Base-by-base conservation (phyloP, 2,113 vertebrate genomes). In the Oryzias melastigma region DNA sequence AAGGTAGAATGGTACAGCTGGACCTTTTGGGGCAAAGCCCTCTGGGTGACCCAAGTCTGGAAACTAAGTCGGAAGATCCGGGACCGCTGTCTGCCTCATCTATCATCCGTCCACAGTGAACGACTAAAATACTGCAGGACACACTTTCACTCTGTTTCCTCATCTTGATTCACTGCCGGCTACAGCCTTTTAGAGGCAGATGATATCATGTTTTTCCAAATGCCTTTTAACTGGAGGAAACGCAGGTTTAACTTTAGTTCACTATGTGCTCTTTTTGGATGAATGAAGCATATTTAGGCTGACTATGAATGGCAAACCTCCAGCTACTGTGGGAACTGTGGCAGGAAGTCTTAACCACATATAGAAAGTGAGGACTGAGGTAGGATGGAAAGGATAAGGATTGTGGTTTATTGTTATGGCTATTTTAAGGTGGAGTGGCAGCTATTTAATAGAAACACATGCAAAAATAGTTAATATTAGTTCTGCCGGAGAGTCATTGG, bases 71-170 rank as follows among this genome's bases (percentile, higher is more conserved):
- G 62, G 60, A 73, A 47, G 61, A 75, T 69, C 71, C 65, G 62
- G 65, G 60, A 67, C 18, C 46, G 43, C 69, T 65, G 81, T 76
- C 73, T 78, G 73, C 71, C 66, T 71, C 80, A 73, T 86, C 62
- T 53, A 78, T 83, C 65, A 78, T 65, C 48, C 66, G 42, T 67
- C 58, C 59, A 48, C 66, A 72, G 47, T 40, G 40, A 60, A 67
- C 29, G 49, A 25, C 72, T 67, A 43, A 67, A 66, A 50, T 63
- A 50, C 59, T 40, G 58, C 44, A 19, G 47, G 22, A 57, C 15
- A 20, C 50, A 40, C 40, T 58, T 73, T 74, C 54, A 59, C 45
- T 55, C 40, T 41, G 51, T 41, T 63, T 66, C 52, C 29, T 66
- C 60, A 52, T 48, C 73, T 64, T 78, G 51, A 54, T 52, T 46